Conservation (phyloP, 1,140 invertebrate genomes). For the Hypsibius dujardini region DNA sequence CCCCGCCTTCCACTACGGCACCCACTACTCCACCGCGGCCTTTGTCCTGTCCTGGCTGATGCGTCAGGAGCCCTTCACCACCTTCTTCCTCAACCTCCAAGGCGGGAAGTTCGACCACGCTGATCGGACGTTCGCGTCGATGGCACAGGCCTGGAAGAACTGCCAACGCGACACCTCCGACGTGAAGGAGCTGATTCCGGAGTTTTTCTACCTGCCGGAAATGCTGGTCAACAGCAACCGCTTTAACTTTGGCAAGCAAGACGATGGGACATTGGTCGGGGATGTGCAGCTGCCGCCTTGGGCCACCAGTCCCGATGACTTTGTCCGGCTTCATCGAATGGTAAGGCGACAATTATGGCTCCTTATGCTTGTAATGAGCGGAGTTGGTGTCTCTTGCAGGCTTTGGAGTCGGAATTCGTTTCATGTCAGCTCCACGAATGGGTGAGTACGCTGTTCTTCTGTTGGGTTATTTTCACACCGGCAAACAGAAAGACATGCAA, state of each 20-base stretch:
- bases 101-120: slow-evolving; percentile 97
- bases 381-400: slow-evolving; percentile 45
- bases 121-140: slow-evolving; percentile 80
- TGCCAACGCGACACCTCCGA: slow-evolving; percentile 94
- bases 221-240: slow-evolving; percentile 82
- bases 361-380: too few species aligned
- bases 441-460: slow-evolving; percentile 31
- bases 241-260: slow-evolving; percentile 68
- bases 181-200: slow-evolving; percentile 96
- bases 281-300: slow-evolving; percentile 84
- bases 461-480: too few species aligned
- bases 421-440: slow-evolving; percentile 98
- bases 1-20: slow-evolving; percentile 97
- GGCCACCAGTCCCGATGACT: slow-evolving; percentile 90
- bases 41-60: slow-evolving; percentile 99
- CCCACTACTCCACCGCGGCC: slow-evolving; percentile 95
- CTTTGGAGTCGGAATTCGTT: slow-evolving; percentile 95
- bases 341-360: too few species aligned
- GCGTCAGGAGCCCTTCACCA: slow-evolving; percentile 89
- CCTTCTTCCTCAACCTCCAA: slow-evolving; percentile 93
- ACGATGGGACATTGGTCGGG: slow-evolving; percentile 59
- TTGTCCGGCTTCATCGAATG: slow-evolving; percentile 91
- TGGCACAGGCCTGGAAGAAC: slow-evolving; percentile 88
- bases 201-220: slow-evolving; percentile 97
- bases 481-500: too few species aligned